Conservation (phyloP, 2,888 invertebrate genomes). For the Thecophora atra region DNA sequence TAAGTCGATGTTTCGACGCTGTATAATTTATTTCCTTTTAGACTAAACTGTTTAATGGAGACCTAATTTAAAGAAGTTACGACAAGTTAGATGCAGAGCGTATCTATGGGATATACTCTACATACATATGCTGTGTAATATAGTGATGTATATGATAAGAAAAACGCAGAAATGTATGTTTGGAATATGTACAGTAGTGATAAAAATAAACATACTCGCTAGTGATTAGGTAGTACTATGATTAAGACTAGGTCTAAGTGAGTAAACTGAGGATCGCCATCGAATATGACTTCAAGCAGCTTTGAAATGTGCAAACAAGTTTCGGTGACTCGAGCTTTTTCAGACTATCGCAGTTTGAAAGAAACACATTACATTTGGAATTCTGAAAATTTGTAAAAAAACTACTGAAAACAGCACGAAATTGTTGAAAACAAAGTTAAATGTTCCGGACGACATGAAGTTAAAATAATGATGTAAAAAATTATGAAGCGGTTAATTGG, state of each 20-base stretch:
- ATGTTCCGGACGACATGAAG: neutral
- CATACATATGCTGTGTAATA: neutral
- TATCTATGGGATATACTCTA: constrained; percentile 34
- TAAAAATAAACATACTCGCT: constrained; percentile 41
- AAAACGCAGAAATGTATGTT: constrained; percentile 41
- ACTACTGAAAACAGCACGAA: no score
- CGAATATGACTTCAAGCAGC: constrained; percentile 14
- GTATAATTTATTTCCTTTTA: constrained; percentile 14
- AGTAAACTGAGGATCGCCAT: constrained; percentile 23
- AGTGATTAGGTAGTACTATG: neutral
- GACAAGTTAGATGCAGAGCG: constrained; percentile 23
- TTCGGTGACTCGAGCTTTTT: constrained; percentile 67
- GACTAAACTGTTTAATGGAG: constrained; percentile 1
- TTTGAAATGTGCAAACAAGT: constrained; percentile 39
- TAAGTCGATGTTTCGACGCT: neutral
- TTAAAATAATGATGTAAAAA: neutral
- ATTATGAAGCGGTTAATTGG: neutral
- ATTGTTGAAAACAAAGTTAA: neutral
- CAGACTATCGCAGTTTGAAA: constrained; percentile 66
- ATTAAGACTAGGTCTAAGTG: constrained; percentile 29
- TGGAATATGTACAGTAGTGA: constrained; percentile 52
- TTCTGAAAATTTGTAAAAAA: no score
- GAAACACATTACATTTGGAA: no score
- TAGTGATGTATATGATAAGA: constrained; percentile 27
- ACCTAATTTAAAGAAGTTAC: neutral